Evolutionary conservation across 2,888 invertebrate species (phyloP), one percentile per base, ranked within the genome.

Genomic region (Panzeria rudis): DNA sequence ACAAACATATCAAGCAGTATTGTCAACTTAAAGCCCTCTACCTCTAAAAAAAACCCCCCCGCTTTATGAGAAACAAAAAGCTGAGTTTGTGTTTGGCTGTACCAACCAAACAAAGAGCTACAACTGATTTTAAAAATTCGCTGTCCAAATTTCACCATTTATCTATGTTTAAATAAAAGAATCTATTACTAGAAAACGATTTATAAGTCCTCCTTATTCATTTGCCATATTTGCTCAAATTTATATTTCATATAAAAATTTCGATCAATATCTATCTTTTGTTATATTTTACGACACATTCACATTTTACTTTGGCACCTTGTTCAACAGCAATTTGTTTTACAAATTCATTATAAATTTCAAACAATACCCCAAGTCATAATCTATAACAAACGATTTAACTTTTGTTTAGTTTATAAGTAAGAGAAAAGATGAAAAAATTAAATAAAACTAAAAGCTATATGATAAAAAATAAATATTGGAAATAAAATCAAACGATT

Each of bases 291-390:
- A 56, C 44, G 44, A 23, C 76, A 66, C 54, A 76, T 66, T 66
- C 2, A 15, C 9, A 76, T 66, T 76, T 44, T 25, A 38, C 77
- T 72, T 62, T 76, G 75, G 61, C 81, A 82, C 81, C 54, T 61
- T 25, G 25, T 54, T 52, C 25, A 54, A 69, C 23, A 15, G 69
- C 62, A 82, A 76, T 82, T 69, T 76, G 17, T 69, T 68, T 68
- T 62, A 69, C 41, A 52, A 75, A 69, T 75, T 69, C 44, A 54
- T 44, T 41, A 69, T 50, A 79, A 72, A 64, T 29, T 76, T 41
- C 23, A 41, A 61, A 38, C 52, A 59, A 50, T 80, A 56, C 25
- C 59, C 50, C 20, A 50, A 68, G 44, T 47, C 72, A 64, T 72
- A 78, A 66, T 59, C 56, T 50, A 66, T 52, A 41, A 52, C 47